Conservation (phyloP, 2,113 vertebrate species). For the Chunga burmeisteri region DNA sequence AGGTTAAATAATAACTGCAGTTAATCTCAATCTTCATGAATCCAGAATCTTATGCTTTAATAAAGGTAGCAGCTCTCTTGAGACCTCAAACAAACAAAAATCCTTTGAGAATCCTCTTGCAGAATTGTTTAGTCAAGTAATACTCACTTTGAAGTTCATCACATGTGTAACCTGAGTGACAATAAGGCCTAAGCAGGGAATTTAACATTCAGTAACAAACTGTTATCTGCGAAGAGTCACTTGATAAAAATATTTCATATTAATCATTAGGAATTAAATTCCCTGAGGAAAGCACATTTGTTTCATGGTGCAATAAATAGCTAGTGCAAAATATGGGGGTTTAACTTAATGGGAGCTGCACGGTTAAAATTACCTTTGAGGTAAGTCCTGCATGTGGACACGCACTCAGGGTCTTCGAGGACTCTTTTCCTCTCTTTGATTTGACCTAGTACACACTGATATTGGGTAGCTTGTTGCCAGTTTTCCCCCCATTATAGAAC, state of each 20-base stretch:
- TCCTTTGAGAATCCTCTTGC: not conserved
- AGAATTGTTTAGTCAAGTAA: not conserved
- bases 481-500: not conserved
- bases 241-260: constrained; percentile 12
- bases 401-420: not conserved
- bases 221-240: not conserved
- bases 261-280: constrained; percentile 6
- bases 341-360: not conserved
- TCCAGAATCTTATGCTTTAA: not conserved
- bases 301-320: not conserved
- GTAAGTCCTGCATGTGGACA: not conserved
- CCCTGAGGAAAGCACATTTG: not conserved
- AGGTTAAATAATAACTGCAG: not conserved
- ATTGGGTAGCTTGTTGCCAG: not conserved
- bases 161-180: not conserved
- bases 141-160: not conserved
- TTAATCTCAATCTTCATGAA: not conserved
- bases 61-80: not conserved
- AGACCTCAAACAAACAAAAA: not conserved
- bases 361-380: not conserved
- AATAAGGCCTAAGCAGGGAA: not conserved
- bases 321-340: not conserved
- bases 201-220: not conserved
- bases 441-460: not conserved
- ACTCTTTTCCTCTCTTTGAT: not conserved